Base-by-base conservation (phyloP, 2,797 vertebrate genomes). In the Sparidentex hasta region DNA sequence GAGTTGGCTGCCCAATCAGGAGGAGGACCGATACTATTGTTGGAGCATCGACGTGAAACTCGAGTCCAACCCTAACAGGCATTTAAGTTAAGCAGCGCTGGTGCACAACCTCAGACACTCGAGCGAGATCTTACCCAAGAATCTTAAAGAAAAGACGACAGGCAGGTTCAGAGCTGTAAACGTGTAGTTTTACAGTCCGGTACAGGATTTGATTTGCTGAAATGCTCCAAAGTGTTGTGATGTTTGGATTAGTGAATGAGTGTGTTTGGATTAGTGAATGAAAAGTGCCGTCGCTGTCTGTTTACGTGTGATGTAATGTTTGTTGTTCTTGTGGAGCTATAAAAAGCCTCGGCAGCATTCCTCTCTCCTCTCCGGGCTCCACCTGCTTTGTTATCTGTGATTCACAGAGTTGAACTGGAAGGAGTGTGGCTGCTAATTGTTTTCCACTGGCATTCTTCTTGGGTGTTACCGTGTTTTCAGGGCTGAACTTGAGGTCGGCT, bases 11-110 rank as follows among this genome's bases (percentile, higher is more conserved):
- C 61, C 1, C 29, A 73, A 83, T 82, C 64, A 59, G 73, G 71
- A 79, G 63, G 43, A 78, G 71, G 71, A 16, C 66, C 48, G 85
- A 72, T 82, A 82, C 88, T 91, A 90, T 92, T 94, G 93, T 91
- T 89, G 87, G 76, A 84, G n/a, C 67, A 25, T 78, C 33, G 13
- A 64, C 51, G 80, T 90, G 92, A 90, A 93, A 92, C 87, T 61
- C 0, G 52, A 94, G 74, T 82, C 86, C 72, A 80, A 77, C 76
- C 78, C 81, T 76, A 11, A 65, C 67, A 80, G 78, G 56, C 71
- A 17, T 74, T 44, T 48, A 27, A 54, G 86, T 29, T 78, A 8
- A 11, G 38, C 51, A 29, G 44, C 43, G 7, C 65, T 52, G 23
- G 3, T 59, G 7, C 61, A 21, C 55, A 59, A 18, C 13, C 44